These are phyloP conservation scores for Strix aluco DNA, from an alignment of 2,113 vertebrate genomes.

Conservation along the genomic window DNA sequence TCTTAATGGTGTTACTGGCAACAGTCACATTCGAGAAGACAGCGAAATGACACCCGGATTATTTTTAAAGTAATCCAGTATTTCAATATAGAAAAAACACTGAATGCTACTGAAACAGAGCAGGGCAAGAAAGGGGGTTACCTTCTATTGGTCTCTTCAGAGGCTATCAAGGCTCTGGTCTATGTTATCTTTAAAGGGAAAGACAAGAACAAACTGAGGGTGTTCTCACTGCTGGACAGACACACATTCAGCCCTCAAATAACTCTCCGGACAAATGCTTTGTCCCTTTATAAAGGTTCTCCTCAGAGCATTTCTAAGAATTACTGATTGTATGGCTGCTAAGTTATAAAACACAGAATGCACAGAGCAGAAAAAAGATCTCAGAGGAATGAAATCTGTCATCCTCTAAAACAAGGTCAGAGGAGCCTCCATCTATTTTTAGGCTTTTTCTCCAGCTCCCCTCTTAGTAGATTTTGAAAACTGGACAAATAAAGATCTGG, in stretches of 20 bases:
- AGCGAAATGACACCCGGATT: neutral
- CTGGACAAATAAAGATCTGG: neutral
- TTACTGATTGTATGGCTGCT: neutral
- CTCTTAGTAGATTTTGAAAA: neutral
- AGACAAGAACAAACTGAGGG: neutral
- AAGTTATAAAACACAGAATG: neutral
- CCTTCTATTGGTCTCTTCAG: neutral
- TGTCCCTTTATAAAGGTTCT: neutral
- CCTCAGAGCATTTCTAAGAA: neutral
- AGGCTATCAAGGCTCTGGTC: neutral
- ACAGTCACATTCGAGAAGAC: neutral
- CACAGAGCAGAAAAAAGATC: neutral
- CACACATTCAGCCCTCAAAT: neutral
- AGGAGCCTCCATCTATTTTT: neutral
- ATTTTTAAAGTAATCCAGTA: neutral
- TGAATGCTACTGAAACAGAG: neutral
- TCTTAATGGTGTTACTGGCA: neutral
- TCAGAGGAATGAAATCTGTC: neutral
- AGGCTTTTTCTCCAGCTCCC: neutral
- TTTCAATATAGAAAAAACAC: neutral
- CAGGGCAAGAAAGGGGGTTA: neutral
- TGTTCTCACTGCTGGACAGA: neutral
- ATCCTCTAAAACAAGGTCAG: neutral
- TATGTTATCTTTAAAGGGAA: neutral
- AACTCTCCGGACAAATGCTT: neutral